Evolutionary conservation across 2,888 invertebrate genomes (phyloP), one percentile per base, ranked within the genome.

Genomic region (Artemia sp.): DNA sequence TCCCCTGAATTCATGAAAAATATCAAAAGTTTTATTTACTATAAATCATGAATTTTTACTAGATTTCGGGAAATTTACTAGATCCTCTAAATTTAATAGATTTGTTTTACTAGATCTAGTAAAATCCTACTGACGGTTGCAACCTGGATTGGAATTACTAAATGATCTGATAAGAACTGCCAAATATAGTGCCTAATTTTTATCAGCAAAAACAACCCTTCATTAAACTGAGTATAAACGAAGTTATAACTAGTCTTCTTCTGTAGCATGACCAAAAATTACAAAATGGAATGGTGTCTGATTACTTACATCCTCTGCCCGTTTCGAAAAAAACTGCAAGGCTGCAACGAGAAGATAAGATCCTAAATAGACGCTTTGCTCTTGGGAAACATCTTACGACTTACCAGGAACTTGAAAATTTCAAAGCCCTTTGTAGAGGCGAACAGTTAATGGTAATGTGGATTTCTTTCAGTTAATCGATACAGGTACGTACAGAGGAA

Each of bases 361-460:
- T 51, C 12, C 66, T 52, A 67, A 72, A 51, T 19, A 68, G 64
- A 66, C 72, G 52, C 11, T 71, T 69, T 67, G 70, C 70, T 69
- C 53, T 69, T 69, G 68, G 72, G 51, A 52, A 70, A 70, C 8
- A 67, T 64, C 14, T 64, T 67, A 14, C 67, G 69, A 51, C 64
- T 52, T 70, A 73, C 38, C 73, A 75, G 19, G 75, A 76, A 50
- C 74, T 74, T 50, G 68, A 73, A n/a, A 76, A 77, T 72, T 78
- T 77, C 73, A 75, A 75, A 50, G 75, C 76, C 1, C 72, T 78
- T 0, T 78, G 78, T 68, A 71, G 76, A 12, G 78, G 78, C 19
- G 76, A 77, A 71, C 72, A 73, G 53, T 72, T 75, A 4, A 67
- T 73, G 72, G 76, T 75, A 71, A 70, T 73, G 67, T 1, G n/a